Evolutionary conservation across 2,113 vertebrate genomes (phyloP), one percentile per base, ranked within the genome.

Genomic region (Nesoenas mayeri): DNA sequence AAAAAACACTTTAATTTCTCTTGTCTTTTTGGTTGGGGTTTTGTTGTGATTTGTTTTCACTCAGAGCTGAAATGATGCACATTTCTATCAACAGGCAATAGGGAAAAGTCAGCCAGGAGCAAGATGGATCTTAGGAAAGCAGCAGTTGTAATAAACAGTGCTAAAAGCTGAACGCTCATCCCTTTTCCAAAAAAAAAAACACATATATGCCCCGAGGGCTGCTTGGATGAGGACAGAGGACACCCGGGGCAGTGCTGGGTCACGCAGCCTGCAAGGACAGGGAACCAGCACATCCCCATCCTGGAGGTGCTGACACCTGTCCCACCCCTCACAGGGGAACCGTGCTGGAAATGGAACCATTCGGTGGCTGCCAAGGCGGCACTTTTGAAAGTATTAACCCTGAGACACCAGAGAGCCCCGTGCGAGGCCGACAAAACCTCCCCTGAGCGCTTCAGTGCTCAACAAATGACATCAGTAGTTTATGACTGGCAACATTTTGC

Each of bases 311-410:
- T 40, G 66, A 54, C 4, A 1, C 54, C 50, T 34, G 1, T 20
- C 70, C 8, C 4, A n/a, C 72, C 38, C 54, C 1, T 1, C 79
- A 15, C 36, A 26, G 62, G 6, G 18, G 0, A n/a, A 2, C 40
- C 1, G 18, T 2, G 36, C 70, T 48, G 84, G 69, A 82, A 69
- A 70, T 3, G 38, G 36, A 74, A 22, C 38, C 1, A 11, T 57
- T 79, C 15, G 0, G 6, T 1, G 0, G 29, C 64, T 58, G 82
- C 82, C 74, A 21, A 31, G 89, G 89, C 11, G 4, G 15, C 2
- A 72, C 81, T 95, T 88, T 85, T 2, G 2, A 85, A 79, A 93
- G 32, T 50, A 54, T 96, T 82, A 96, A 86, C 93, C 91, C 89
- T 9, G 38, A 25, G 56, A 24, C 40, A 31, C 5, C 79, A 54